Base-by-base conservation (phyloP, 1,140 invertebrate genomes). In the Carcinoscorpius rotundicauda region DNA sequence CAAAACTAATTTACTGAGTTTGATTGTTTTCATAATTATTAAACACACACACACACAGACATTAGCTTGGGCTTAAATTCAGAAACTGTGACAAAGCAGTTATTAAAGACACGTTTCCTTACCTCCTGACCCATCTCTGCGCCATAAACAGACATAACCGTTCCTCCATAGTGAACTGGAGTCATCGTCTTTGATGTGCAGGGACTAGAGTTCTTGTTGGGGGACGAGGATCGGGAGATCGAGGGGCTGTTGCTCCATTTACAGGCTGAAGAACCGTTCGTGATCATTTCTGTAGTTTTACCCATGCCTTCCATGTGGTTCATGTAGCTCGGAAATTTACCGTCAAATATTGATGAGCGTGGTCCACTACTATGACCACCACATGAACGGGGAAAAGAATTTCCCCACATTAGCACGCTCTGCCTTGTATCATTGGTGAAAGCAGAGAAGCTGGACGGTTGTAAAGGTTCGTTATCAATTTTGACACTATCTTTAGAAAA, bases 381-480 rank as follows among this genome's bases (percentile, higher is more conserved):
- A 49, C 61, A 66, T 55, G 57, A 57, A 51, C 64, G 61, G 10
- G 63, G 29, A 49, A 60, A 59, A 5, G 66, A 64, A 61, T 71
- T 70, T 3, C 75, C 74, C 75, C 75, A 76, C 75, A 76, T 76
- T 51, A 76, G 73, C 9, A 76, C 75, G 48, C 74, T 76, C 65
- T 76, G 75, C 29, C 75, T 70, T 50, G 74, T 73, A 48, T 70
- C 69, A 64, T 73, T 71, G 48, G 62, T 55, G 56, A 66, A 70
- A n/a, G 66, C 64, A 10, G 63, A 61, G 10, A 66, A 52, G 11
- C 55, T 59, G 29, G 60, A 50, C 58, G 51, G 57, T 52, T 49
- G 50, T 61, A 9, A 55, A 51, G 50, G 50, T 56, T 62, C 63
- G 58, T 65, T 56, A 52, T 53, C n/a, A 10, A 55, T 48, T 51